A percentile compares a stretch with the other conserved stretches of the same genome.
These are phyloP conservation scores for Halichoerus grypus DNA, from an alignment of 2,113 vertebrate genomes.

Conservation along the genomic window DNA sequence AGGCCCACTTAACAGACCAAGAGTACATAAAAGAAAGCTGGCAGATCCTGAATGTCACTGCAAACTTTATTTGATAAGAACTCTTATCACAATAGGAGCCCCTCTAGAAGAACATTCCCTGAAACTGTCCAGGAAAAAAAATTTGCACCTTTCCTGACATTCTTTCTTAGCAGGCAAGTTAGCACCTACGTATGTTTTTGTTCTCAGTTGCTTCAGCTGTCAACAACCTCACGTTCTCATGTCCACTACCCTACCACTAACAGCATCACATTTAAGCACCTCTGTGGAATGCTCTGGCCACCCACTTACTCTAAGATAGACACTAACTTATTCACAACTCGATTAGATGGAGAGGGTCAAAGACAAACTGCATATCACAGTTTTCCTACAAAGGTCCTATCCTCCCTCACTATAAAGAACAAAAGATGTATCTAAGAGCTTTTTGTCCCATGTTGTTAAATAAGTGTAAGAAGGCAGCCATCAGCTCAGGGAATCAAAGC, in stretches of 20 bases:
- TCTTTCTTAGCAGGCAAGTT: neutral
- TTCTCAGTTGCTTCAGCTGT: neutral
- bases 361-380: constrained; percentile 16
- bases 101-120: neutral
- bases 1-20: neutral
- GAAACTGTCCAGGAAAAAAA: neutral
- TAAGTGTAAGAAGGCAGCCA: neutral
- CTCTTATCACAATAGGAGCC: neutral
- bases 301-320: neutral
- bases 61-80: neutral
- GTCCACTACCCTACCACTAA: neutral
- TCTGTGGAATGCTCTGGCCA: neutral
- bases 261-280: neutral
- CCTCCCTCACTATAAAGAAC: neutral
- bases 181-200: neutral
- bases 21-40: neutral
- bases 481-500: neutral
- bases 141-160: neutral
- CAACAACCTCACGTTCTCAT: neutral
- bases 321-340: neutral
- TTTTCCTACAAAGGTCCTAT: neutral
- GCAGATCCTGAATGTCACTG: neutral
- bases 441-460: neutral
- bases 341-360: neutral
- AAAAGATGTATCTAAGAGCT: neutral